Evolutionary conservation across 2,113 vertebrate species (phyloP).

Genomic region (Paratilapia polleni): DNA sequence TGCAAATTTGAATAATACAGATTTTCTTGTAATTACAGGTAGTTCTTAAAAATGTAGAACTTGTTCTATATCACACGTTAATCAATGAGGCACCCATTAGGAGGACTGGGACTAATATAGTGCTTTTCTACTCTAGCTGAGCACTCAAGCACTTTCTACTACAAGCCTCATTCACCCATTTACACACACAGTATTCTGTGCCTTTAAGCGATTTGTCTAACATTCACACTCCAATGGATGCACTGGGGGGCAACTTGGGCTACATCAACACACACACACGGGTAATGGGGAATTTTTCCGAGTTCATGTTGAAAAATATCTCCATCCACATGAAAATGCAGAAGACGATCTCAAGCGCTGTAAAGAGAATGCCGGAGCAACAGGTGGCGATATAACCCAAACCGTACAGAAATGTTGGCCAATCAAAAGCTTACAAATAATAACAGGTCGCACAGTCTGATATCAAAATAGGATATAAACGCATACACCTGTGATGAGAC

Average conservation of each 20-base stretch:
- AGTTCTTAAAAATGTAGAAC: not conserved
- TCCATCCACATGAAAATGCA: no score
- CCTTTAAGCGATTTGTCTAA: no score
- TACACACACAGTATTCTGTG: no score
- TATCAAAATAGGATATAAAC: not conserved
- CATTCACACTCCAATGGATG: no score
- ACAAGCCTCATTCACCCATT: no score
- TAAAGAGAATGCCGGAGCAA: no score
- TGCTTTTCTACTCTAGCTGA: not conserved
- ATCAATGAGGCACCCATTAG: not conserved
- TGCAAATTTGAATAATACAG: not conserved
- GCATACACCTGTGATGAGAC: not conserved
- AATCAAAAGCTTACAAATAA: not conserved
- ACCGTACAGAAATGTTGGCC: not conserved
- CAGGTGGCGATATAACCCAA: not conserved
- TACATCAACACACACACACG: no score
- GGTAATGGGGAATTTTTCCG: no score
- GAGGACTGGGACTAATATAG: not conserved
- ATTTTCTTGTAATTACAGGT: not conserved
- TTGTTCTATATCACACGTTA: not conserved
- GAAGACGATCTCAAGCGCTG: no score
- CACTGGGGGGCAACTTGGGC: no score
- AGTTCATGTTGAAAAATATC: no score
- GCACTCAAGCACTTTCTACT: not conserved
- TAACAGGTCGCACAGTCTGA: accelerated